Evolutionary conservation across 2,888 invertebrate species (phyloP), one percentile per base, ranked within the genome.

Genomic region (Escarpia spicata): DNA sequence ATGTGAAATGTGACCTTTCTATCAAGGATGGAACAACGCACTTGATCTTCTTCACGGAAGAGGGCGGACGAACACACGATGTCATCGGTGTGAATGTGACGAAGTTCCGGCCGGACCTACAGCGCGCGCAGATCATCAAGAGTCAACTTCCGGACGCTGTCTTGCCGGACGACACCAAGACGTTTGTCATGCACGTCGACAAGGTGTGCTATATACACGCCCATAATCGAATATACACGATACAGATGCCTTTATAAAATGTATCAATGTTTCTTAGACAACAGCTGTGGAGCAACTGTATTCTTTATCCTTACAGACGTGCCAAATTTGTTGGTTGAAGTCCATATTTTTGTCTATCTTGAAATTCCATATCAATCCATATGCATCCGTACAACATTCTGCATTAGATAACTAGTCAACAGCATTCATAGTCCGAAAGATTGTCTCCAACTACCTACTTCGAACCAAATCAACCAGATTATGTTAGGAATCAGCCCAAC

Each of bases 11-110:
- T 92, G 12, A 90, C 12, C 43, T 91, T 75, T 90, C n/a, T 58
- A 90, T 91, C 19, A 92, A 94, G 94, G 95, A 95, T 45, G 97
- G 97, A 37, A 97, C 97, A 0, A 97, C 96, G 0, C 96, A 97
- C 93, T 94, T 97, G 45, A 92, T 96, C 37, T 96, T 94, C 93
- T 95, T 96, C 93, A 93, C 94, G 10, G 94, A 94, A 0, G n/a
- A n/a, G 75, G 92, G 92, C 6, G 94, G 93, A 60, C 93, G 91
- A 44, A 93, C 92, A 90, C 92, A 92, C 43, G 60, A 92, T n/a
- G 31, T 94, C 43, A 91, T 92, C 10, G 94, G 94, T 0, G 91
- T 94, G 43, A 94, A 95, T 92, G 93, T 95, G 6, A 94, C 94
- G 8, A 37, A 91, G 4, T 75, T 95, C 31, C 92, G 93, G 9